A percentile compares a stretch with the other conserved stretches of the same genome.
Conservation (phyloP, 2,113 vertebrate species). For the Apaloderma vittatum region DNA sequence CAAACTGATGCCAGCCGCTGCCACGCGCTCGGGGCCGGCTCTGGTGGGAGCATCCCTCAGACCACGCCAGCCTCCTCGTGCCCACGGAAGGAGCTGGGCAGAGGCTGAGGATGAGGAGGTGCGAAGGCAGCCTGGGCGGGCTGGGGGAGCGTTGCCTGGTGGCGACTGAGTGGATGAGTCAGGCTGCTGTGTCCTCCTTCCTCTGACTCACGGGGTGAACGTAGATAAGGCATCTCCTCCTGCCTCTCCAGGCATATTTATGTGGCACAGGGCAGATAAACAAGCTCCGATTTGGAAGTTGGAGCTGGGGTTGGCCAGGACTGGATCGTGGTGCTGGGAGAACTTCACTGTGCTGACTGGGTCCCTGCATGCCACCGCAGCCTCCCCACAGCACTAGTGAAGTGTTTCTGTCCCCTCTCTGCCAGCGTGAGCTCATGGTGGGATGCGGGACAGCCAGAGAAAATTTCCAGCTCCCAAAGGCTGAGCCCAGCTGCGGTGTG, state of each 20-base stretch:
- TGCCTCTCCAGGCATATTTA: background rate
- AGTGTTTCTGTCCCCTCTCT: background rate
- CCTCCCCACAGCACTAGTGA: background rate
- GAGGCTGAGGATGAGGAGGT: slow-evolving; percentile 17
- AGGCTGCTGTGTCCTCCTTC: background rate
- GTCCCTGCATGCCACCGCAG: background rate
- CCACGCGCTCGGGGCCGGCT: accelerated
- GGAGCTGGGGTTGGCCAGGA: background rate
- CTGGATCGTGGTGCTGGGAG: accelerated
- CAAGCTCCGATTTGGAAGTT: background rate
- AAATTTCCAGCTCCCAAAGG: background rate
- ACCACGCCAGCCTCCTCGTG: accelerated
- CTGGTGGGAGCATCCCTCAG: background rate
- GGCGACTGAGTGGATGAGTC: background rate
- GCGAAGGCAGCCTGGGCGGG: background rate
- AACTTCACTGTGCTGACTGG: background rate
- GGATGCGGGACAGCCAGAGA: background rate
- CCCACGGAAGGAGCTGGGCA: background rate
- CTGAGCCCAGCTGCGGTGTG: background rate
- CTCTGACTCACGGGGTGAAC: background rate
- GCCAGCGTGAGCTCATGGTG: accelerated
- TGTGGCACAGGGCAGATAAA: background rate
- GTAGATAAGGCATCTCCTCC: background rate
- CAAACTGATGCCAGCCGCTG: background rate
- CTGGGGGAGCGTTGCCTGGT: background rate